Percentiles rank a stretch among this genome's conserved stretches.
phyloP scores from a whole-genome alignment of 2,888 invertebrate species.

The Artemia sinica region DNA sequence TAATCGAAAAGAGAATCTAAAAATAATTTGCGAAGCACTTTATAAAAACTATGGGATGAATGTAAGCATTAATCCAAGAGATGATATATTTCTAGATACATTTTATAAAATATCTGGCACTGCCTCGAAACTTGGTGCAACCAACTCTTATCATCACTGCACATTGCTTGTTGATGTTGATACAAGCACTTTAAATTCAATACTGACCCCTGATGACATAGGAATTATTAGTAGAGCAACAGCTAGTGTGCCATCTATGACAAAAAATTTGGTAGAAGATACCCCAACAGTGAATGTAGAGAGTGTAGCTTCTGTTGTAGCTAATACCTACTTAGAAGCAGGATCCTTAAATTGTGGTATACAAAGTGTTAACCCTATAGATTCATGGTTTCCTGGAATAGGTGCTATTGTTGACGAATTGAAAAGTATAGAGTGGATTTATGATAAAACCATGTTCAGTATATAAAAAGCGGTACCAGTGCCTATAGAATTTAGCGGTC shows the following conservation, averaged over 20 bases:
- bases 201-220: slow-evolving; percentile 55
- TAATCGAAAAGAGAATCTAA: slow-evolving; percentile 68
- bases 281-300: slow-evolving; percentile 51
- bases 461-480: not conserved
- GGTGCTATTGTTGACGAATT: not conserved
- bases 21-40: slow-evolving; percentile 63
- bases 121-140: slow-evolving; percentile 72
- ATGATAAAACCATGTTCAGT: not conserved
- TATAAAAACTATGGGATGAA: slow-evolving; percentile 62
- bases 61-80: slow-evolving; percentile 55
- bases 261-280: slow-evolving; percentile 62
- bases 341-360: slow-evolving; percentile 54
- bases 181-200: slow-evolving; percentile 50
- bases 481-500: not conserved
- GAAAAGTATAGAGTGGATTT: not conserved
- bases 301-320: slow-evolving; percentile 55
- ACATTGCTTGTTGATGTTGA: slow-evolving; percentile 77
- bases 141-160: slow-evolving; percentile 91
- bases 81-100: slow-evolving; percentile 66
- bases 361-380: slow-evolving; percentile 65
- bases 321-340: slow-evolving; percentile 64
- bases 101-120: slow-evolving; percentile 73
- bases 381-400: slow-evolving; percentile 66
- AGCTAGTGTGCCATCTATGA: slow-evolving; percentile 56
- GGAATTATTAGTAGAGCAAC: slow-evolving; percentile 72